Conservation (phyloP, 1,140 invertebrate species). For the Drosophila nigromelanica region DNA sequence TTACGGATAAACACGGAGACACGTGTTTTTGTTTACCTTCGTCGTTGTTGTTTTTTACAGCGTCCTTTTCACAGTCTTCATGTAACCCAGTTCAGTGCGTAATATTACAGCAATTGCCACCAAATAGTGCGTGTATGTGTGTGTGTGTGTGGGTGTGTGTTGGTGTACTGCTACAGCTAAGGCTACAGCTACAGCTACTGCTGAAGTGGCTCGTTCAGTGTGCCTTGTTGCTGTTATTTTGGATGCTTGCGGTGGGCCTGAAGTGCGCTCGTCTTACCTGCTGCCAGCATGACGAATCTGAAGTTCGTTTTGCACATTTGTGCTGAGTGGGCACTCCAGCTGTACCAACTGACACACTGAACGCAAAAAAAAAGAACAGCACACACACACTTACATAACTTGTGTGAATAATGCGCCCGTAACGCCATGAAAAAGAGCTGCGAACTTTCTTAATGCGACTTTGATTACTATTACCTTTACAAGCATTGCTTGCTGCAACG, state of each 20-base stretch:
- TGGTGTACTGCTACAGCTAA: slow-evolving; percentile 22
- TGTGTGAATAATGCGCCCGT: slow-evolving; percentile 56
- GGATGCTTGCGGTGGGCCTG: slow-evolving; percentile 60
- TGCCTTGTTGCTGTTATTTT: slow-evolving; percentile 69
- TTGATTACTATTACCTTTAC: slow-evolving; percentile 34
- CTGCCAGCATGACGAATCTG: slow-evolving; percentile 38
- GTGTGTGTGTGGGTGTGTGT: neutral
- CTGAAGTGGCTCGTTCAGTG: slow-evolving; percentile 49
- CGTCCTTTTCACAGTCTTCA: slow-evolving; percentile 39
- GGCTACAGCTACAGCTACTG: slow-evolving; percentile 33
- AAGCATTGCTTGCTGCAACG: neutral
- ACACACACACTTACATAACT: slow-evolving; percentile 30
- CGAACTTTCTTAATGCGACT: slow-evolving; percentile 63
- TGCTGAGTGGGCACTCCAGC: slow-evolving; percentile 65
- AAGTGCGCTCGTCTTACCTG: slow-evolving; percentile 59
- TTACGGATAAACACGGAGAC: slow-evolving; percentile 58
- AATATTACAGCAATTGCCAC: slow-evolving; percentile 30
- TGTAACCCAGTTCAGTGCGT: slow-evolving; percentile 75
- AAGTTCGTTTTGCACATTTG: slow-evolving; percentile 77
- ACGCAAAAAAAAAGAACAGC: slow-evolving; percentile 32
- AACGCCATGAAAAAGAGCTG: slow-evolving; percentile 40
- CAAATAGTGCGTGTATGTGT: slow-evolving; percentile 38
- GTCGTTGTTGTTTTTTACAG: slow-evolving; percentile 59
- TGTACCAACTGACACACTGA: slow-evolving; percentile 51
- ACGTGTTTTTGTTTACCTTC: slow-evolving; percentile 81